Percentiles rank a stretch among this genome's conserved stretches.
phyloP scores from a whole-genome alignment of 64 coral and sea anemone genomes.

The Cladopsammia gracilis region DNA sequence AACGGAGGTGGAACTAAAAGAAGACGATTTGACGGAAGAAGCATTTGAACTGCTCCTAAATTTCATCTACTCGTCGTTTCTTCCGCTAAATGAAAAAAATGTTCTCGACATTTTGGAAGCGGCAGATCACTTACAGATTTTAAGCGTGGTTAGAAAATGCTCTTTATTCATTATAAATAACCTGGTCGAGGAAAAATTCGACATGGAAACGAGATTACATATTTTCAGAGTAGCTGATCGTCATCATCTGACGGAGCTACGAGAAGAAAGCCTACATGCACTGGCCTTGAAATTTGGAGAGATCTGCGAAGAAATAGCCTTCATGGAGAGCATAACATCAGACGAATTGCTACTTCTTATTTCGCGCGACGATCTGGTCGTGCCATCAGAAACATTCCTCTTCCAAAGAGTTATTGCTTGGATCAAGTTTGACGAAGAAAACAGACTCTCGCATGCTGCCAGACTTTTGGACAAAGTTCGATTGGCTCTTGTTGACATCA shows the following conservation, averaged over 20 bases:
- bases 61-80: slow-evolving; percentile 52
- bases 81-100: slow-evolving; percentile 41
- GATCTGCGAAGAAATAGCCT: slow-evolving; percentile 10
- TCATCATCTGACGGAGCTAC: slow-evolving; percentile 51
- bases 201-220: slow-evolving; percentile 30
- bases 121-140: slow-evolving; percentile 55
- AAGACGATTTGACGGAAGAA: background rate
- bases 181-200: slow-evolving; percentile 33
- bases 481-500: slow-evolving; percentile 60
- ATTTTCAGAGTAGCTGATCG: slow-evolving; percentile 50
- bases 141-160: slow-evolving; percentile 23
- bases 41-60: slow-evolving; percentile 27
- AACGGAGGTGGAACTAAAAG: slow-evolving; percentile 43
- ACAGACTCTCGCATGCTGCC: slow-evolving; percentile 17
- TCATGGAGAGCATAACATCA: slow-evolving; percentile 43
- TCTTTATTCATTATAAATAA: slow-evolving; percentile 47
- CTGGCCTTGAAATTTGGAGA: slow-evolving; percentile 45
- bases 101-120: slow-evolving; percentile 63
- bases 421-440: slow-evolving; percentile 47
- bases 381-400: slow-evolving; percentile 53
- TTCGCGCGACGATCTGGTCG: slow-evolving; percentile 37
- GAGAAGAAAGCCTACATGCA: slow-evolving; percentile 19
- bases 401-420: slow-evolving; percentile 40
- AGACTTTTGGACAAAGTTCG: slow-evolving; percentile 38
- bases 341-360: slow-evolving; percentile 44